Conservation (phyloP, 2,888 invertebrate genomes). For the Pocota personata region DNA sequence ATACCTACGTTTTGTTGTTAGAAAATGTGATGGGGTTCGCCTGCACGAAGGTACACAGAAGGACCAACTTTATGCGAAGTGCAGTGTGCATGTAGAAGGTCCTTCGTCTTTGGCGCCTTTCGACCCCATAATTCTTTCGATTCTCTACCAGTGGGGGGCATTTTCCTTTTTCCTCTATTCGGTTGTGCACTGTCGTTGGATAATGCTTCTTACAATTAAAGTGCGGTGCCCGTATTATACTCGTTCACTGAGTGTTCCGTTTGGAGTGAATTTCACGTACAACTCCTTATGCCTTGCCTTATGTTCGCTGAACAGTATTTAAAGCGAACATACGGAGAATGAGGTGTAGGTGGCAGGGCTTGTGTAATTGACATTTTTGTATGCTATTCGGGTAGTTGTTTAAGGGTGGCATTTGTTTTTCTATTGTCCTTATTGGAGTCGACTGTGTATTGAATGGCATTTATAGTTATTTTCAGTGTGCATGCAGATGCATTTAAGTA, state of each 20-base stretch:
- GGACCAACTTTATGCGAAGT: slow-evolving; percentile 32
- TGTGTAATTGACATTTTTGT: slow-evolving; percentile 37
- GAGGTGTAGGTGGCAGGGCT: neutral
- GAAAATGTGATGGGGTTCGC: neutral
- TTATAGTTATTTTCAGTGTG: neutral
- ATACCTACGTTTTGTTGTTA: slow-evolving; percentile 20
- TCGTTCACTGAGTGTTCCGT: slow-evolving; percentile 40
- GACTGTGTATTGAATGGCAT: slow-evolving; percentile 5
- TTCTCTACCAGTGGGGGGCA: slow-evolving; percentile 10
- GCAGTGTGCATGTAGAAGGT: slow-evolving; percentile 47
- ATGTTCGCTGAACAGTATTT: slow-evolving; percentile 40
- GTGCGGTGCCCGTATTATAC: slow-evolving; percentile 51
- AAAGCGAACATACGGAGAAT: slow-evolving; percentile 28
- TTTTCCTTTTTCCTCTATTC: neutral
- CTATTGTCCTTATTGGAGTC: neutral
- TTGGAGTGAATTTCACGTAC: slow-evolving; percentile 23
- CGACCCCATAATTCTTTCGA: slow-evolving; percentile 63
- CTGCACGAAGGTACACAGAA: slow-evolving; percentile 44
- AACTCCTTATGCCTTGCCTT: slow-evolving; percentile 47
- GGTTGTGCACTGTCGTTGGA: slow-evolving; percentile 7
- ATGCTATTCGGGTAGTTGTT: neutral
- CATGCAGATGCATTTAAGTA: neutral
- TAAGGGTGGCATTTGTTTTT: neutral
- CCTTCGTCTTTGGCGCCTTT: slow-evolving; percentile 58
- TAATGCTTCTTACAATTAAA: slow-evolving; percentile 66